Evolutionary conservation across 2,113 vertebrate species (phyloP).

Genomic region (Nymphicus hollandicus): DNA sequence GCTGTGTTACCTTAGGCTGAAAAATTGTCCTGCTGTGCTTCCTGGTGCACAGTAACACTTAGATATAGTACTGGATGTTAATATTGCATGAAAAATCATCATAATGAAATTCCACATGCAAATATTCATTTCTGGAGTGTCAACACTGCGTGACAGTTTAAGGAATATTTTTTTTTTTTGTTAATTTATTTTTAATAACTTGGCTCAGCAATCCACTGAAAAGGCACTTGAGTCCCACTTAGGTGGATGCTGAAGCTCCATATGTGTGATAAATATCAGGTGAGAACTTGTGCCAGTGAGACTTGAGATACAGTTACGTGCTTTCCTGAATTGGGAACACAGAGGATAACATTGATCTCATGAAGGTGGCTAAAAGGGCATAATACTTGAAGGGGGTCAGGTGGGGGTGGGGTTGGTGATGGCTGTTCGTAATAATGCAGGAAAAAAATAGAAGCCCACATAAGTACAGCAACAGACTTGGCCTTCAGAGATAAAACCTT

Average conservation of each 20-base stretch:
- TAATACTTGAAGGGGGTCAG: not conserved
- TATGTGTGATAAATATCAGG: not conserved
- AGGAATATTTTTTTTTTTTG: not conserved
- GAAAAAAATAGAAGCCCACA: not conserved
- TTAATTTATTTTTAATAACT: not conserved
- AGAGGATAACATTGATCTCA: not conserved
- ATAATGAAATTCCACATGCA: not conserved
- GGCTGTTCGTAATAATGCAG: not conserved
- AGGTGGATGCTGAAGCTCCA: not conserved
- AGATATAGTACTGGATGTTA: not conserved
- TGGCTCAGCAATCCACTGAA: not conserved
- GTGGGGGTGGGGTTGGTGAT: not conserved
- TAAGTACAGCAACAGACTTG: not conserved
- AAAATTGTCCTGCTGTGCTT: not conserved
- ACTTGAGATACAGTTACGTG: not conserved
- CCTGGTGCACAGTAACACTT: not conserved
- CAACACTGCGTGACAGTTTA: not conserved
- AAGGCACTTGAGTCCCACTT: not conserved
- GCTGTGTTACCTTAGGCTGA: not conserved
- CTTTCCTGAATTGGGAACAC: not conserved
- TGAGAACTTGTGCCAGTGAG: not conserved
- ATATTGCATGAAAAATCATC: not conserved
- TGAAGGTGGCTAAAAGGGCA: not conserved
- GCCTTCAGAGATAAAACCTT: constrained; percentile 4
- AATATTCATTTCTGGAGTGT: not conserved